Conservation (phyloP, 2,888 invertebrate genomes). For the Diarsia brunnea region DNA sequence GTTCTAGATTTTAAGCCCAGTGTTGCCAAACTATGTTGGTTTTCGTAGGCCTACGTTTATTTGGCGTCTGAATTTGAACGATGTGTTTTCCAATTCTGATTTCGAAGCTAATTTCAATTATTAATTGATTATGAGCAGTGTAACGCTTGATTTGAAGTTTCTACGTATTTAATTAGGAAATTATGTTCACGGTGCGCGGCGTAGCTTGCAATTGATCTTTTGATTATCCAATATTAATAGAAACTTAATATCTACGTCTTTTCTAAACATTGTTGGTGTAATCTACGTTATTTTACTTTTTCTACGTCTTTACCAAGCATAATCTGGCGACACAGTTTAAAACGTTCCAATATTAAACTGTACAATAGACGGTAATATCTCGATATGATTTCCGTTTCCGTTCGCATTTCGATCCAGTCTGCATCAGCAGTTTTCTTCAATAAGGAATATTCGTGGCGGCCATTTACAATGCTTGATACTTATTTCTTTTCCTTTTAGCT, state of each 20-base stretch:
- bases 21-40: neutral
- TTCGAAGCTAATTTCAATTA: neutral
- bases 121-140: neutral
- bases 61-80: too few relatives aligned
- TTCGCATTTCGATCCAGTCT: conserved; percentile 56
- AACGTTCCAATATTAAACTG: conserved; percentile 42
- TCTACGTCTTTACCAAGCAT: neutral
- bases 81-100: neutral
- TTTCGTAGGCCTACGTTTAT: neutral
- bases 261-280: neutral
- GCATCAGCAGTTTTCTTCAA: conserved; percentile 65
- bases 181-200: neutral
- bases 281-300: neutral
- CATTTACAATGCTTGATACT: conserved; percentile 55
- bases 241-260: neutral
- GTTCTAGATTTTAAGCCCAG: conserved; percentile 11
- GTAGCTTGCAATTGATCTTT: neutral
- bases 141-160: neutral
- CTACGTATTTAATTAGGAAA: neutral
- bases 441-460: conserved; percentile 55
- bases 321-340: conserved; percentile 13
- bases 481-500: conserved; percentile 54
- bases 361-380: conserved; percentile 46
- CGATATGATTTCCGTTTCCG: conserved; percentile 51
- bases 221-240: neutral